Evolutionary conservation across 2,888 invertebrate species (phyloP).

Genomic region (Sminthurides aquaticus): DNA sequence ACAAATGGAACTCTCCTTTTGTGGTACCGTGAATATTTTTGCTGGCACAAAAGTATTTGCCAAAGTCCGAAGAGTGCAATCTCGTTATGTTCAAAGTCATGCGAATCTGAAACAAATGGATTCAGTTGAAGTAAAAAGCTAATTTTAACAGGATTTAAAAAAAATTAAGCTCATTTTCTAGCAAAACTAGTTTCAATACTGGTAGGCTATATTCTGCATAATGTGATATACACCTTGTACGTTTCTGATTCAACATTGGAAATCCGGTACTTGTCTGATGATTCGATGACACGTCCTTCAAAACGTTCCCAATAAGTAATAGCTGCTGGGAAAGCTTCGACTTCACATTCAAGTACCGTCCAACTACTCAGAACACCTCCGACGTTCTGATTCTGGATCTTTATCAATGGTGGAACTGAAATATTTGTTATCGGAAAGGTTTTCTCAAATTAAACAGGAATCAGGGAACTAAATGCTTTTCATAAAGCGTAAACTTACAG

Average conservation of each 20-base stretch:
- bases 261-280: conserved; percentile 58
- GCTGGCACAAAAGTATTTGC: conserved; percentile 72
- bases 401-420: conserved; percentile 76
- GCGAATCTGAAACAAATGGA: conserved; percentile 53
- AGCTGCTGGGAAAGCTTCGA: conserved; percentile 81
- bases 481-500: conserved; percentile 59
- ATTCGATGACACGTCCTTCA: conserved; percentile 66
- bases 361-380: conserved; percentile 63
- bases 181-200: too few relatives aligned
- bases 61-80: conserved; percentile 61
- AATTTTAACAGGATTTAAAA: background rate
- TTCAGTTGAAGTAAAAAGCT: background rate
- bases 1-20: conserved; percentile 62
- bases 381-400: conserved; percentile 67
- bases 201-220: background rate
- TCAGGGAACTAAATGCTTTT: too few relatives aligned
- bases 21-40: conserved; percentile 76
- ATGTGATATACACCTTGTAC: conserved; percentile 48
- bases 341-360: conserved; percentile 61
- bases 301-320: conserved; percentile 75
- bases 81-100: conserved; percentile 71
- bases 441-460: conserved; percentile 4
- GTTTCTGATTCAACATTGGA: conserved; percentile 53
- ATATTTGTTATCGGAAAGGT: too few relatives aligned
- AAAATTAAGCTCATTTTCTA: background rate